Conservation (phyloP, 2,888 invertebrate genomes). For the Odontocerum albicorne region DNA sequence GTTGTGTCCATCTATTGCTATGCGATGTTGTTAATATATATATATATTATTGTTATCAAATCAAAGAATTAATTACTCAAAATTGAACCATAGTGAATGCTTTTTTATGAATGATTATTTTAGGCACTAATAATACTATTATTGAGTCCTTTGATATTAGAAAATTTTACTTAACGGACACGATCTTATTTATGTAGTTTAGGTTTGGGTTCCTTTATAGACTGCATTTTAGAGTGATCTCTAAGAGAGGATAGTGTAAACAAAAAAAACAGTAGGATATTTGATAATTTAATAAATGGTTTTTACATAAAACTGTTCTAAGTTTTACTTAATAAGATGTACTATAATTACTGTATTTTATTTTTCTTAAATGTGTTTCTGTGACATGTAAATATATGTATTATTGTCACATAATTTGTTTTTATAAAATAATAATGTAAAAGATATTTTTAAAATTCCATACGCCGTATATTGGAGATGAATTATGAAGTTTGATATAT, state of each 20-base stretch:
- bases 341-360: conserved; percentile 14
- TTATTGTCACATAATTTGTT: conserved; percentile 19
- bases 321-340: conserved; percentile 16
- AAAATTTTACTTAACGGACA: conserved; percentile 29
- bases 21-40: conserved; percentile 7
- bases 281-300: conserved; percentile 14
- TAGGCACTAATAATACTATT: conserved; percentile 7
- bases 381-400: conserved; percentile 21
- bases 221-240: conserved; percentile 37
- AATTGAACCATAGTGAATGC: neutral
- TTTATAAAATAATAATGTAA: conserved; percentile 14
- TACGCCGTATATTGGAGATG: conserved; percentile 23
- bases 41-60: conserved; percentile 1
- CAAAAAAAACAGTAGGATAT: conserved; percentile 23
- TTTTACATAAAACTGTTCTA: conserved; percentile 23
- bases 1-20: conserved; percentile 19
- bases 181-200: conserved; percentile 31
- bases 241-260: conserved; percentile 33
- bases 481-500: conserved; percentile 16
- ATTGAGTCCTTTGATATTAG: conserved; percentile 25
- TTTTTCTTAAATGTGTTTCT: conserved; percentile 24
- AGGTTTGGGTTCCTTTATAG: conserved; percentile 36
- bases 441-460: conserved; percentile 25
- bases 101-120: conserved; percentile 3
- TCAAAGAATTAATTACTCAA: neutral